Base-by-base conservation (phyloP, 2,113 vertebrate genomes). In the Phylloscopus trochiloides region DNA sequence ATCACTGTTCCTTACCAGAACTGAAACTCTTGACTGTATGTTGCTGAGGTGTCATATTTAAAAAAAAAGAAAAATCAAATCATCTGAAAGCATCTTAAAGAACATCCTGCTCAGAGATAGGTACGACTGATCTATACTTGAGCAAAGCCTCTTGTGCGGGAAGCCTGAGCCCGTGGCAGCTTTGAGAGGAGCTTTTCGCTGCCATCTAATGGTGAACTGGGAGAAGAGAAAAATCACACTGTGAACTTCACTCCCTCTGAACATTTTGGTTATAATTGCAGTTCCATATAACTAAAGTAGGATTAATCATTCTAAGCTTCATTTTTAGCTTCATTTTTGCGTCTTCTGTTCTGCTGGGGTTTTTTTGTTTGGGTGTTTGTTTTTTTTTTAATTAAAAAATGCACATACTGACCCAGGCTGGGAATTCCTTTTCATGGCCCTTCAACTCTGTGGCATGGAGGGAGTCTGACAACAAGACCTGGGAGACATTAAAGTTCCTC, bases 191-290 rank as follows among this genome's bases (percentile, higher is more conserved):
- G 92, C 86, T 90, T 29, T 70, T 76, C 83, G 5, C 94, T 90
- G 95, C 95, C 95, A 95, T 71, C 96, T 97, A 90, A 92, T 36
- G 96, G 96, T 18, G 40, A 73, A 40, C 13, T 20, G 48, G 21
- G 26, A 62, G 62, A 93, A 54, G 82, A 76, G 25, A 62, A 54
- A 77, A 91, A 55, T 21, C 14, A 36, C 26, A 17, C 26, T 14
- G 2, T 17, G 11, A 7, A 58, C 62, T 70, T 70, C 24, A 50
- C 7, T 3, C 12, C 0, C 2, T 10, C 2, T 0, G 26, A 70
- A 47, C 1, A 2, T 34, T 86, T n/a, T 29, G 12, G 21, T 58
- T 93, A 5, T 32, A 50, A 58, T 42, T 58, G 42, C 12, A 29
- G 34, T 67, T 78, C 32, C 25, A 51, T 55, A 22, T 8, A 38